Conservation (phyloP, 2,888 invertebrate genomes). For the Drosophila lacicola region DNA sequence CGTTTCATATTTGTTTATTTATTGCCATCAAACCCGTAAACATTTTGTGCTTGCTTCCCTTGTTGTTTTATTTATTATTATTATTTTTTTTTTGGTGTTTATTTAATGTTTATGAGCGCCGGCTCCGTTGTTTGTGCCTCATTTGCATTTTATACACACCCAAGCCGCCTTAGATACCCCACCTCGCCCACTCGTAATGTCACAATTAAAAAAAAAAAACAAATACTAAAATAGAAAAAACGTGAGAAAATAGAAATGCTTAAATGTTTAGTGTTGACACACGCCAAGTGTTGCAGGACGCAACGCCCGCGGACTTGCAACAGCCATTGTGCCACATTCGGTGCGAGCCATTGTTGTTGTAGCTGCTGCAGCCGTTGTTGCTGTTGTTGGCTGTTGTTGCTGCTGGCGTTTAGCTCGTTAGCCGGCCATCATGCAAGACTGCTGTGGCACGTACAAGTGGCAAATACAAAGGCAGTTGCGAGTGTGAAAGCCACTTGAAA, state of each 20-base stretch:
- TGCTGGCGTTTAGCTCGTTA: conserved; percentile 68
- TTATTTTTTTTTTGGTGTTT: conserved; percentile 40
- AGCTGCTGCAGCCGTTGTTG: conserved; percentile 30
- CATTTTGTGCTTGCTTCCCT: conserved; percentile 5
- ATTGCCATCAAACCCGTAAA: conserved; percentile 50
- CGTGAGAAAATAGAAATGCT: conserved; percentile 40
- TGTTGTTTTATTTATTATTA: background rate
- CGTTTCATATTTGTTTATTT: conserved; percentile 68
- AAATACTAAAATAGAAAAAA: conserved; percentile 32
- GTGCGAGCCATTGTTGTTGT: conserved; percentile 13
- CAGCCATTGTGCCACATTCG: conserved; percentile 59
- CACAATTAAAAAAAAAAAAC: conserved; percentile 42
- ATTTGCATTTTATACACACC: conserved; percentile 55
- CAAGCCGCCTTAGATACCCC: background rate
- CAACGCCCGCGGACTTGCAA: conserved; percentile 53
- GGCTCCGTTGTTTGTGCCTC: conserved; percentile 47
- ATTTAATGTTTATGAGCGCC: conserved; percentile 48
- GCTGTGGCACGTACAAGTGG: conserved; percentile 61
- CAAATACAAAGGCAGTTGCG: conserved; percentile 42
- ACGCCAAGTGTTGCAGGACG: conserved; percentile 58
- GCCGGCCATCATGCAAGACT: conserved; percentile 50
- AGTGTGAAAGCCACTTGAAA: conserved; percentile 70
- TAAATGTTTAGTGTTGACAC: conserved; percentile 65
- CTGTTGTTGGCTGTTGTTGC: conserved; percentile 41
- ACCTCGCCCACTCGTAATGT: conserved; percentile 28